Conservation (phyloP, 2,797 vertebrate species). For the Hyperoplus lanceolatus region DNA sequence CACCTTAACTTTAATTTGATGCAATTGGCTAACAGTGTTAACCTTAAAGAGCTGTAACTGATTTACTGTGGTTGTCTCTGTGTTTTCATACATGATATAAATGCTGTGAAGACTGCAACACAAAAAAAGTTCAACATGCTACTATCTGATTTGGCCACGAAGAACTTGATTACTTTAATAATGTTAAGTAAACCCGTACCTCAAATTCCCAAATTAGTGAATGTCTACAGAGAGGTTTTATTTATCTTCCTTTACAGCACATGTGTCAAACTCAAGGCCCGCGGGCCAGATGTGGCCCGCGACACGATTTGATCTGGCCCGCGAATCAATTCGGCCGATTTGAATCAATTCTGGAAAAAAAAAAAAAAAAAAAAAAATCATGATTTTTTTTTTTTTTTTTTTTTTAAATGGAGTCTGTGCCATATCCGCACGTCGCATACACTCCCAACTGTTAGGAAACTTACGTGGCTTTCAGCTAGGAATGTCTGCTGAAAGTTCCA, state of each 20-base stretch:
- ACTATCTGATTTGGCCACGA: neutral
- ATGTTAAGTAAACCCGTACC: neutral
- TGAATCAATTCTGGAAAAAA: too few species aligned
- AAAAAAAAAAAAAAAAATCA: too few species aligned
- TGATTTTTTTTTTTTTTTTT: too few species aligned
- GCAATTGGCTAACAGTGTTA: neutral
- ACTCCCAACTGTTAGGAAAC: too few species aligned
- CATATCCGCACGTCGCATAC: too few species aligned
- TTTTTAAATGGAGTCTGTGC: too few species aligned
- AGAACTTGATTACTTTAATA: neutral
- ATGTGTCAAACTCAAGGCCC: too few species aligned
- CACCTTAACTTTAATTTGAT: neutral
- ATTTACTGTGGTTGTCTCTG: neutral
- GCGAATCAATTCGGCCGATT: too few species aligned
- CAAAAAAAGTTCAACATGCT: neutral
- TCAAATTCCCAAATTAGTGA: conserved; percentile 6
- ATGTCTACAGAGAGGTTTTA: neutral
- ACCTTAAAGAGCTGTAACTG: neutral
- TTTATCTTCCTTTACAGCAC: conserved; percentile 8
- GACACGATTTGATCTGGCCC: too few species aligned
- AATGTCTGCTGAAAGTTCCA: too few species aligned
- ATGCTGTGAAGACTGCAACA: neutral
- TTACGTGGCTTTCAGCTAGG: too few species aligned
- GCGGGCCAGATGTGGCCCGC: too few species aligned
- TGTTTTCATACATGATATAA: neutral